Base-by-base conservation (phyloP, 2,888 invertebrate genomes). In the Patella depressa region DNA sequence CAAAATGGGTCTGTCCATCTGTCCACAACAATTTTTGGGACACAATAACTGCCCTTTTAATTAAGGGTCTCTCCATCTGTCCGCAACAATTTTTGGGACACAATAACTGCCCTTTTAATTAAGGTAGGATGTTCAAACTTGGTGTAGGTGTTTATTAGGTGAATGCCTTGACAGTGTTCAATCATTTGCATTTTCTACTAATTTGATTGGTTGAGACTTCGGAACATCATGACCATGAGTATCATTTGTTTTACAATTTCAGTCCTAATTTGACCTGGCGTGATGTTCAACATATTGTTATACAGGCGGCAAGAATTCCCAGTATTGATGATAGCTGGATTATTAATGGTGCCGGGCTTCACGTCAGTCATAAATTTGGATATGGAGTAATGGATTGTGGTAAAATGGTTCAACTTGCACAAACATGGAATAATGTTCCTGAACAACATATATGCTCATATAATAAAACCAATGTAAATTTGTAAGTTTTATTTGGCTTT, bases 281-380 rank as follows among this genome's bases (percentile, higher is more conserved):
- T 73, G 91, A 91, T 83, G 84, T 91, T 5, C 91, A 91, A 82
- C 89, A 91, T 80, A 82, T 91, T 3, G 88, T 91, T 4, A 90
- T 89, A 9, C 80, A 82, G 69, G 88, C 88, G 12, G 84, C 90
- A 0, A 84, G 88, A 5, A 85, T 91, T 17, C 88, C 91, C 1
- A 85, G 84, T 45, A 79, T 81, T 1, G 85, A 87, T 96, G 54
- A 92, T 91, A 53, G 95, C 95, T 75, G 90, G 91, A 81, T 82
- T 19, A 80, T 88, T 5, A 91, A 91, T 76, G 91, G 91, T 0
- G 90, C 86, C 5, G 89, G 89, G n/a, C 86, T 85, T 79, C 91
- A 91, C 80, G 85, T 90, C 55, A 90, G 88, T 81, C 85, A 83
- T 71, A 79, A 85, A 73, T 90, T 88, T 83, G 91, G 91, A 2